Evolutionary conservation across 2,113 vertebrate genomes (phyloP), one percentile per base, ranked within the genome.

Genomic region (Barbus barbus): DNA sequence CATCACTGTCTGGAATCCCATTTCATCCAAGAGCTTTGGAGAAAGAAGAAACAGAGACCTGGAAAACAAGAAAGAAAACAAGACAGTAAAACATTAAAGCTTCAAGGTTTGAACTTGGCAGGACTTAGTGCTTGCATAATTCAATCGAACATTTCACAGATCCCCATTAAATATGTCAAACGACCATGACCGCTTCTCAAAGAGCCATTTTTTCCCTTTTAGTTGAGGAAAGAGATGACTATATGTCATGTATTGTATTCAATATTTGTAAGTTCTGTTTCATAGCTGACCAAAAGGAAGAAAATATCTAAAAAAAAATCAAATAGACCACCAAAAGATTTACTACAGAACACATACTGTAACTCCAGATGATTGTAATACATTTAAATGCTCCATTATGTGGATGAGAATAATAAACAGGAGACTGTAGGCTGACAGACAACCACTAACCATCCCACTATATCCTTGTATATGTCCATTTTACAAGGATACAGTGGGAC

Each of bases 361-460:
- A 33, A 18, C 13, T 78, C 53, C n/a, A 83, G 53, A 84, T 69
- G 65, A 80, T 16, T 31, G 16, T 0, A 24, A 31, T 58, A 73
- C 36, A 65, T 13, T 38, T 16, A 28, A 67, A 83, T 38, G 31
- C 3, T 44, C 33, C 26, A 28, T 33, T 20, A 79, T 77, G 58
- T 84, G 81, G 48, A 77, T 22, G 58, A 56, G 36, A 86, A 67
- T 74, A 81, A 76, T 46, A 77, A 46, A 61, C 46, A 81, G 51
- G 44, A 81, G 71, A 77, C 14, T 26, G 51, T 36, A 76, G 71
- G 71, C 14, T 26, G 36, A 71, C 33, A 65, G 41, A 78, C 24
- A 22, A 56, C 58, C 28, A 16, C 65, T 71, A 79, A 72, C 71
- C 12, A 31, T 2, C 7, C 63, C 63, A 51, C 61, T 44, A 44